phyloP scores from a whole-genome alignment of 2,797 vertebrate genomes.

The Girardinus metallicus region DNA sequence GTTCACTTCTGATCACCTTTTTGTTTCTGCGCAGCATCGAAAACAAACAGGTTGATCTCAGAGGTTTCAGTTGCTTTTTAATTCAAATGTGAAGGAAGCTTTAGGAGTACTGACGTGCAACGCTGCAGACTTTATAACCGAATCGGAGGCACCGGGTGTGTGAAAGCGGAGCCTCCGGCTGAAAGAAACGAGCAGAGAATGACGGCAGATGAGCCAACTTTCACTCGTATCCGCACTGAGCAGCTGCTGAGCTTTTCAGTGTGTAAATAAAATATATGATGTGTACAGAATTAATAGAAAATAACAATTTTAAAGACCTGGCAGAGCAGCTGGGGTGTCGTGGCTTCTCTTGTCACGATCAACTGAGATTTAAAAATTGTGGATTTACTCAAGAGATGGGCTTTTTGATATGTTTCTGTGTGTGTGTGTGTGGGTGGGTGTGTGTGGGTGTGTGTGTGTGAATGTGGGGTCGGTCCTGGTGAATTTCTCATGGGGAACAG shows the following conservation, averaged over 20 bases:
- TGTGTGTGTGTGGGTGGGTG: conserved; percentile 16
- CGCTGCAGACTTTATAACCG: conserved; percentile 53
- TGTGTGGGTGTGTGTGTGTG: conserved; percentile 16
- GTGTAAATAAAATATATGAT: conserved; percentile 82
- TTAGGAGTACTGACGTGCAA: conserved; percentile 8
- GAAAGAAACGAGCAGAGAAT: conserved; percentile 32
- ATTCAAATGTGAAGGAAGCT: conserved; percentile 2
- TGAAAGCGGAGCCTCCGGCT: conserved; percentile 18
- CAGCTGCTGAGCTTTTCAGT: conserved; percentile 36
- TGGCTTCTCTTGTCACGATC: conserved; percentile 50
- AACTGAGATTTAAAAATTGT: conserved; percentile 45
- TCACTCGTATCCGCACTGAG: conserved; percentile 50
- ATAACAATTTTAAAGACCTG: conserved; percentile 73
- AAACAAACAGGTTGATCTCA: not conserved
- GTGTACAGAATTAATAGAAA: conserved; percentile 82
- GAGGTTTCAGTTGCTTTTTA: conserved; percentile 19
- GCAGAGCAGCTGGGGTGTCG: conserved; percentile 64
- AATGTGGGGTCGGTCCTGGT: conserved; percentile 71
- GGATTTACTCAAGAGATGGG: conserved; percentile 28
- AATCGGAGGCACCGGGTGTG: conserved; percentile 11
- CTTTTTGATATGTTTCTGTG: conserved; percentile 47
- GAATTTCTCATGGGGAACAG: conserved; percentile 79
- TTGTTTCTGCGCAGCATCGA: conserved; percentile 44
- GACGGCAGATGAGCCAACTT: conserved; percentile 16
- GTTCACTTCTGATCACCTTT: conserved; percentile 26